Conservation (phyloP, 2,797 vertebrate genomes). For the Antennarius maculatus region DNA sequence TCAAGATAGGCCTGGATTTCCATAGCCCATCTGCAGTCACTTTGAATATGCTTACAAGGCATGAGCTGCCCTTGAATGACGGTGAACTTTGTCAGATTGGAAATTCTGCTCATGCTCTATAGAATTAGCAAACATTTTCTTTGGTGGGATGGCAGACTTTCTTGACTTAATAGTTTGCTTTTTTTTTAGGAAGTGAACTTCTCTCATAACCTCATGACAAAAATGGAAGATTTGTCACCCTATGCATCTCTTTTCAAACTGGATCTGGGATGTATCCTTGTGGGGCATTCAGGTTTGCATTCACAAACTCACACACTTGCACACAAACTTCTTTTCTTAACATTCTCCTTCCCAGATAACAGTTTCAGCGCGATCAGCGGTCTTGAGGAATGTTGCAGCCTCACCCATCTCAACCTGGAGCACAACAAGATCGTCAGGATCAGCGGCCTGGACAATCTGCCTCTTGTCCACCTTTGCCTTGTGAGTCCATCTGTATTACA, state of each 20-base stretch:
- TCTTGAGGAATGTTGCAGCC: slow-evolving; percentile 82
- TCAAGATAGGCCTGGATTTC: slow-evolving; percentile 62
- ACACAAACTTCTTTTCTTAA: slow-evolving; percentile 42
- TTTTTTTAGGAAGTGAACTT: slow-evolving; percentile 88
- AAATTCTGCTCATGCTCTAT: slow-evolving; percentile 27
- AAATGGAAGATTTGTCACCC: slow-evolving; percentile 87
- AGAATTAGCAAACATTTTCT: slow-evolving; percentile 27
- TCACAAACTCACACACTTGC: neutral
- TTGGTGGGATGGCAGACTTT: slow-evolving; percentile 19
- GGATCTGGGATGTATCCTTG: slow-evolving; percentile 92
- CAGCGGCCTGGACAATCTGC: slow-evolving; percentile 79
- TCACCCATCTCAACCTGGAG: slow-evolving; percentile 86
- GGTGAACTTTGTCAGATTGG: slow-evolving; percentile 52
- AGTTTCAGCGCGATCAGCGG: slow-evolving; percentile 86
- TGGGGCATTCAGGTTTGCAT: slow-evolving; percentile 9
- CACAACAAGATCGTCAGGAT: slow-evolving; percentile 87
- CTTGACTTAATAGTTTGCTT: slow-evolving; percentile 18
- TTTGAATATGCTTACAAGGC: slow-evolving; percentile 68
- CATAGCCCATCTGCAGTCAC: slow-evolving; percentile 75
- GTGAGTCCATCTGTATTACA: slow-evolving; percentile 74
- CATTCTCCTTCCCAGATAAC: slow-evolving; percentile 80
- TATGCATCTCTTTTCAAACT: slow-evolving; percentile 84
- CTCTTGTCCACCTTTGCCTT: slow-evolving; percentile 85
- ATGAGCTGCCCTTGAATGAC: slow-evolving; percentile 69
- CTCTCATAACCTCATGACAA: slow-evolving; percentile 86